phyloP scores from a whole-genome alignment of 2,888 invertebrate species.

The Gisinianus flammeolus region DNA sequence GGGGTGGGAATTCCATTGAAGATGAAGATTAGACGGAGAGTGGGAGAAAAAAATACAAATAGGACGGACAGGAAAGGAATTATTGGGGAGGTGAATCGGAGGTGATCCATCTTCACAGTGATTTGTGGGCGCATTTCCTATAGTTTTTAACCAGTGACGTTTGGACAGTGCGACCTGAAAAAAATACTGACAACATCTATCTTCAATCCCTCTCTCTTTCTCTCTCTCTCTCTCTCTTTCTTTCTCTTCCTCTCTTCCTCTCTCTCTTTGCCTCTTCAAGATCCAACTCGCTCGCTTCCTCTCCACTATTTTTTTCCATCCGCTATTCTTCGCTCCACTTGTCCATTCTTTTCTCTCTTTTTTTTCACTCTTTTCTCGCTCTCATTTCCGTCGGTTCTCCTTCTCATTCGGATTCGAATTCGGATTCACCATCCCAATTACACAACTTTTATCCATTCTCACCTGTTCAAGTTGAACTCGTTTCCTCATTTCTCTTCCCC shows the following conservation, averaged over 20 bases:
- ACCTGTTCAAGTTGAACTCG: neutral
- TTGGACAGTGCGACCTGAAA: conserved; percentile 23
- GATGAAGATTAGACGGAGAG: neutral
- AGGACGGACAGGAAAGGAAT: conserved; percentile 34
- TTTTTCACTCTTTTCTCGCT: too few species aligned
- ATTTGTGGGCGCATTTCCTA: conserved; percentile 37
- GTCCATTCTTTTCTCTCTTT: too few species aligned
- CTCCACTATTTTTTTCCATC: too few species aligned
- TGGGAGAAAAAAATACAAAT: conserved; percentile 19
- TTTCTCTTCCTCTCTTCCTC: conserved; percentile 10
- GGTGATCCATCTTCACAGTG: conserved; percentile 45
- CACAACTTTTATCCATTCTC: neutral
- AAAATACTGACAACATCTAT: conserved; percentile 40
- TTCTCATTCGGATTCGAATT: neutral
- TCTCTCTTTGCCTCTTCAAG: neutral
- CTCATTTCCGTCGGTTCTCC: too few species aligned
- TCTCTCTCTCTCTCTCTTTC: neutral
- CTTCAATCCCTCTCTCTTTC: conserved; percentile 23
- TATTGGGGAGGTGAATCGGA: conserved; percentile 43
- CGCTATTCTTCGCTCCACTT: too few species aligned
- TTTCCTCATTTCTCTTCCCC: neutral
- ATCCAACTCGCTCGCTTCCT: neutral
- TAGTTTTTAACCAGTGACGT: conserved; percentile 7
- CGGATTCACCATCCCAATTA: neutral
- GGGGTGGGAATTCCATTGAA: neutral